Evolutionary conservation across 2,888 invertebrate species (phyloP), one percentile per base, ranked within the genome.

Genomic region (Sycophila texana): DNA sequence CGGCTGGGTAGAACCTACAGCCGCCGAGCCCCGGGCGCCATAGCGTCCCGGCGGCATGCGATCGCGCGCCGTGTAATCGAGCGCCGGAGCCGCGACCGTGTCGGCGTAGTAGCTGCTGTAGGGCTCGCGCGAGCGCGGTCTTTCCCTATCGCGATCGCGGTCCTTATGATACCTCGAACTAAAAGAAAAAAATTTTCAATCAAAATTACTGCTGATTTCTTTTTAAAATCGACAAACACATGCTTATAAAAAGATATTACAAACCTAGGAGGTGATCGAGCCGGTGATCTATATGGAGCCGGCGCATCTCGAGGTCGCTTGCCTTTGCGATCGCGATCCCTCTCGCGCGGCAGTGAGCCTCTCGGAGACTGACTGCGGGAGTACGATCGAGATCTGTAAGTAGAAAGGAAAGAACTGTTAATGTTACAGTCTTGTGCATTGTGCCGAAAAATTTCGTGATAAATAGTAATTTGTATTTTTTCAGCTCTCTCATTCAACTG

Each of bases 331-430:
- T 87, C 85, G 55, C 87, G 76, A 85, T 90, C 87, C 18, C 88
- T 85, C 76, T 89, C 88, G 26, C 92, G 91, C 0, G 92, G 91
- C 0, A 92, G 91, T 78, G 92, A 91, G 74, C 91, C 88, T 91
- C 89, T 86, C 87, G 93, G 85, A 89, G 93, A 90, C 89, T 93
- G 92, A 82, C 92, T 92, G 80, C 92, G 92, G 47, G 94, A 94
- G 83, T 93, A 90, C 20, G 94, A 94, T 81, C 94, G 92, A 83
- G 94, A 94, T 88, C 94, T 94, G 90, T 71, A 80, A 82, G 65
- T 39, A 39, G 10, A 39, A 39, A 10, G 39, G 10, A 39, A 39
- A 39, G 39, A 39, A 1, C 7, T 39, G 39, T 39, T 39, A 10
- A 39, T 39, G 0, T 10, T 4, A 39, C 39, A 39, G 39, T 10